A percentile compares a stretch with the other conserved stretches of the same genome.
Evolutionary conservation across 1,140 invertebrate genomes (phyloP).

Genomic region (Protaetia brevitarsis): DNA sequence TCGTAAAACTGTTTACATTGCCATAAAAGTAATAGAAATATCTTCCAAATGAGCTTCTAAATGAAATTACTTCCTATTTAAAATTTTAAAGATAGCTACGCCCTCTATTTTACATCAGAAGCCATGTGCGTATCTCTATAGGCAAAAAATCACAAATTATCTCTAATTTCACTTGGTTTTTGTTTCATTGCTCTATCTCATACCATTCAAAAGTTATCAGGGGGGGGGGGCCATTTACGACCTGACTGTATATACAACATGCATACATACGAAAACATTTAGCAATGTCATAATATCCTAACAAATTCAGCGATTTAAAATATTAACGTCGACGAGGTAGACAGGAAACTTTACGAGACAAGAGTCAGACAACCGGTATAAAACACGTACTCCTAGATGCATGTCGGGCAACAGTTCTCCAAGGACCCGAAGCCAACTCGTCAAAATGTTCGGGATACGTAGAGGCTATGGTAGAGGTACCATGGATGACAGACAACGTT

Average conservation of each 20-base stretch:
- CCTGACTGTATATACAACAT: background rate
- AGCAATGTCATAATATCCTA: background rate
- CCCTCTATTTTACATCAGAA: too few species aligned
- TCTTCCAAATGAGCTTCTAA: too few species aligned
- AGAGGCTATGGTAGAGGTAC: background rate
- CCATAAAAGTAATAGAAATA: too few species aligned
- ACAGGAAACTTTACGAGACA: slow-evolving; percentile 3
- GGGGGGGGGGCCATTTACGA: too few species aligned
- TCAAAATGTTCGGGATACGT: background rate
- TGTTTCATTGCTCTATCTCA: too few species aligned
- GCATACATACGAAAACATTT: background rate
- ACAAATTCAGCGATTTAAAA: background rate
- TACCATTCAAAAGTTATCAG: too few species aligned
- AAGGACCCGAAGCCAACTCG: background rate
- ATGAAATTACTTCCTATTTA: too few species aligned
- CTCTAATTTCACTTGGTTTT: too few species aligned
- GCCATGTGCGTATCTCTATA: too few species aligned
- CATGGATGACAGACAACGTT: background rate
- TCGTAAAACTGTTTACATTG: too few species aligned
- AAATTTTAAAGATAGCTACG: background rate
- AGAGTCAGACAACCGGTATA: background rate
- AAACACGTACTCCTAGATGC: slow-evolving; percentile 12
- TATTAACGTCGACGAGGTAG: background rate
- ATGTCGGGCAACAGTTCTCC: background rate
- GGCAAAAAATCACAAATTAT: too few species aligned